These are phyloP conservation scores for Philopedon plagiatum DNA, from an alignment of 2,888 invertebrate genomes.

Conservation along the genomic window DNA sequence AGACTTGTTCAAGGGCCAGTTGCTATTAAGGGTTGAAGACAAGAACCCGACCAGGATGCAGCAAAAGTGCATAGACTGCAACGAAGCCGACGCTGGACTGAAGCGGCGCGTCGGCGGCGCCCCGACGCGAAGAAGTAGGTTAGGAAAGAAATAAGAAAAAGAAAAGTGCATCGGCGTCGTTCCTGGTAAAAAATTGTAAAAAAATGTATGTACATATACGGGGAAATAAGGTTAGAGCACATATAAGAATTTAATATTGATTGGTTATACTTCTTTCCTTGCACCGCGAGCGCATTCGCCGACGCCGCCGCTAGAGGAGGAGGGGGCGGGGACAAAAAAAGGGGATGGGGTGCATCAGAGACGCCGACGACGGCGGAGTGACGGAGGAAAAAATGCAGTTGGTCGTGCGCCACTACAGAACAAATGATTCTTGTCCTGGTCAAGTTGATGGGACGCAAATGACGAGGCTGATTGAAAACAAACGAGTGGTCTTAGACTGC, in stretches of 20 bases:
- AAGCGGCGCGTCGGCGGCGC: conserved; percentile 65
- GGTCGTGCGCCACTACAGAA: conserved; percentile 48
- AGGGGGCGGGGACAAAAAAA: conserved; percentile 48
- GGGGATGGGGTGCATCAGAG: conserved; percentile 46
- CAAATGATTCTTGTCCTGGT: conserved; percentile 56
- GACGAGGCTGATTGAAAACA: conserved; percentile 24
- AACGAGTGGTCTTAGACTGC: conserved; percentile 25
- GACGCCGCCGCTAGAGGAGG: conserved; percentile 48
- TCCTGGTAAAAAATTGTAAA: conserved; percentile 64
- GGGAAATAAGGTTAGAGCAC: conserved; percentile 69
- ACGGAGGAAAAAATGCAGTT: conserved; percentile 55
- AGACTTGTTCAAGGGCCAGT: conserved; percentile 37
- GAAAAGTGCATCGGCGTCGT: conserved; percentile 60
- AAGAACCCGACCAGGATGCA: conserved; percentile 52
- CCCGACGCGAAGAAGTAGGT: conserved; percentile 67
- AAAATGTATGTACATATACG: conserved; percentile 70
- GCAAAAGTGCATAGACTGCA: conserved; percentile 65
- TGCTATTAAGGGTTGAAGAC: conserved; percentile 43
- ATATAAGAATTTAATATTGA: conserved; percentile 67
- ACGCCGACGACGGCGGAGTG: conserved; percentile 41
- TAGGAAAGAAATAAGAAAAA: conserved; percentile 69
- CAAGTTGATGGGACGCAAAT: conserved; percentile 36
- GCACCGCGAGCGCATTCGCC: conserved; percentile 54
- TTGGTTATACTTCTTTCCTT: conserved; percentile 68
- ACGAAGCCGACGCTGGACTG: conserved; percentile 55